Evolutionary conservation across 2,888 invertebrate species (phyloP), one percentile per base, ranked within the genome.

Genomic region (Altica lythri): DNA sequence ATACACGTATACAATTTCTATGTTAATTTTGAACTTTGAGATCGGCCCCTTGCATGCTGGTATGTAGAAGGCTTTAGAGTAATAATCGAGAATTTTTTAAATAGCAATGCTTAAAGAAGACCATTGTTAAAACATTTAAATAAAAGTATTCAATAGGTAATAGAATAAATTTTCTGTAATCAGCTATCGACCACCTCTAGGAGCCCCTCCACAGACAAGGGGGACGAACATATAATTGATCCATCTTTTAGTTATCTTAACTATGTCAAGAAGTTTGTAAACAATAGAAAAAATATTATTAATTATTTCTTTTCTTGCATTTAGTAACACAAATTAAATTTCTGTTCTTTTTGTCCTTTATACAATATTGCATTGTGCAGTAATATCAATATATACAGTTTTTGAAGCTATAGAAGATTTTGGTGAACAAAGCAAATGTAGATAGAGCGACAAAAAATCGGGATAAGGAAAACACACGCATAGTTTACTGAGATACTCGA

Each of bases 121-220:
- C 40, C 22, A 40, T 40, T 40, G 40, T 40, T 40, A 40, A 40
- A 16, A 10, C 5, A 34, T 40, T 40, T 22, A 25, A 40, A 40
- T 40, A 40, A 40, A 40, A 40, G 40, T 40, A 40, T 40, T 40
- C 22, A 40, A 40, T 40, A 14, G 40, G 40, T 22, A 40, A 40
- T 40, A 40, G 40, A 40, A 40, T 40, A 40, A 40, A 40, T 40
- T 40, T 40, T 40, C 40, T 40, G 16, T 40, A 40, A 40, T 40
- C 22, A 40, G 22, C 40, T 40, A 40, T 40, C 40, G 40, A 40
- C 40, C 40, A 40, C 40, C 40, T 40, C 25, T 22, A 40, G 22
- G 40, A 40, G 40, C 40, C 40, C 40, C 40, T 22, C 40, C 40
- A 13, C 40, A 40, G 40, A 22, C 40, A 40, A 40, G 18, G 13